phyloP scores from a whole-genome alignment of 2,113 vertebrate genomes.

The Fregata magnificens region DNA sequence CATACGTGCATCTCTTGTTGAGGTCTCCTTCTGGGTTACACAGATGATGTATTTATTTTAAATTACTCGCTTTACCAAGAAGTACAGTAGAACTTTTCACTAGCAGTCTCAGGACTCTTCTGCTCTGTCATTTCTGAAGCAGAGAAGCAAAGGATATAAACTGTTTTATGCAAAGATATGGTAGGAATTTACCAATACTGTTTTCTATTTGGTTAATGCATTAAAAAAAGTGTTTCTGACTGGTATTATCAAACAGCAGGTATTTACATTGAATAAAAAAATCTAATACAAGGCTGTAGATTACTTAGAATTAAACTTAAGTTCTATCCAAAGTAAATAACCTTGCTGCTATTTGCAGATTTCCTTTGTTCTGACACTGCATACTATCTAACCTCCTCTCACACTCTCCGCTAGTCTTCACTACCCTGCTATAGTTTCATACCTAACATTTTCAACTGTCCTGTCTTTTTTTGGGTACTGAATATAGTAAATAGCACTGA shows the following conservation, averaged over 20 bases:
- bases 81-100: neutral
- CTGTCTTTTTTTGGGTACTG: neutral
- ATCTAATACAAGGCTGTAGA: neutral
- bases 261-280: neutral
- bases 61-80: neutral
- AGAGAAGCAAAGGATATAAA: neutral
- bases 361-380: neutral
- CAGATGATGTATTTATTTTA: neutral
- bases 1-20: neutral
- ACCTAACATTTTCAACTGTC: neutral
- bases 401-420: neutral
- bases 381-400: neutral
- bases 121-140: neutral
- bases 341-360: neutral
- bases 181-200: neutral
- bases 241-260: neutral
- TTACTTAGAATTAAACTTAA: neutral
- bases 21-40: neutral
- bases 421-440: neutral
- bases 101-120: neutral
- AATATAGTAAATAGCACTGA: neutral
- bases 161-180: neutral
- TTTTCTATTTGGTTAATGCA: neutral
- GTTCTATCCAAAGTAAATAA: neutral
- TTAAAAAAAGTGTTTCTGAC: neutral